These are phyloP conservation scores for Resseliella maxima DNA, from an alignment of 2,888 invertebrate species.

Conservation along the genomic window DNA sequence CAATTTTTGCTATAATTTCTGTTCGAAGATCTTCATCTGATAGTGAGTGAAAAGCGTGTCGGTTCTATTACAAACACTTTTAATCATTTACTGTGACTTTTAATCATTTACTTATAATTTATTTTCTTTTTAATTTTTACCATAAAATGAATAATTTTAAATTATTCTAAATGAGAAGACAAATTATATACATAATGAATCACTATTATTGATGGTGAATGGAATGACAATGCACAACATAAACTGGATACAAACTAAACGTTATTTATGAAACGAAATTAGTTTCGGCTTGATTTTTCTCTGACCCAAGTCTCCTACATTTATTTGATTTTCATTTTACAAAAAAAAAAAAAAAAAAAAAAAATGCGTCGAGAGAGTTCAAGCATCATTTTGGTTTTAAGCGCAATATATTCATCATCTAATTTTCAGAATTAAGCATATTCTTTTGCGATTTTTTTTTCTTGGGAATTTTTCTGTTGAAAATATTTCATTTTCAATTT, in stretches of 20 bases:
- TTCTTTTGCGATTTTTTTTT: constrained; percentile 2
- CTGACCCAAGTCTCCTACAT: too few species aligned
- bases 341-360: too few species aligned
- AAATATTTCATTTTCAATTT: neutral
- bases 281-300: neutral
- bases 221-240: neutral
- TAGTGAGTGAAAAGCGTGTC: neutral
- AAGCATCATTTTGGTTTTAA: too few species aligned
- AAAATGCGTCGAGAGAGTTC: too few species aligned
- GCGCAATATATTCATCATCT: too few species aligned
- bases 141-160: neutral
- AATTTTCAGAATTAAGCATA: neutral
- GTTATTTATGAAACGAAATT: neutral
- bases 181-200: neutral
- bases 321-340: too few species aligned
- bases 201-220: neutral
- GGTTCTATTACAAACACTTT: neutral
- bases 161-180: neutral
- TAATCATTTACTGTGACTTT: neutral
- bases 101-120: neutral
- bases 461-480: neutral
- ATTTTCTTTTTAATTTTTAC: neutral
- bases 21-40: too few species aligned
- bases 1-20: neutral
- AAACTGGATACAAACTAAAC: neutral